Conservation (phyloP, 2,797 vertebrate species). For the Melanogrammus aeglefinus region DNA sequence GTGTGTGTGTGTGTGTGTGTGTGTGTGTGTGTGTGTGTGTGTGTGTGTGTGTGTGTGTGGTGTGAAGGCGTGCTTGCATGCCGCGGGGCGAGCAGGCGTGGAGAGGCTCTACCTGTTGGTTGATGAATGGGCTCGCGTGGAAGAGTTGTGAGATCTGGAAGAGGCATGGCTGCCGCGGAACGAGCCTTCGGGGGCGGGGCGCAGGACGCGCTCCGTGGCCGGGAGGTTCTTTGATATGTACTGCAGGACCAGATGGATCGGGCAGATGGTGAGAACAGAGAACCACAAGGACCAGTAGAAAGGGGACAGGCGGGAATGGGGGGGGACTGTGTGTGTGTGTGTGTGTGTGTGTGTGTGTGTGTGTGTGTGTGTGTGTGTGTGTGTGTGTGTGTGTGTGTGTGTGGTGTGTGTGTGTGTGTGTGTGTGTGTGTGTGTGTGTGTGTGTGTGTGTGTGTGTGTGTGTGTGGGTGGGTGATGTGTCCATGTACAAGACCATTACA, state of each 20-base stretch:
- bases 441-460: not conserved
- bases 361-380: not conserved
- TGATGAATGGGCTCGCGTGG: slow-evolving; percentile 78
- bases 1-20: too few relatives aligned
- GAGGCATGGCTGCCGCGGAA: slow-evolving; percentile 93
- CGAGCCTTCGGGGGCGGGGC: slow-evolving; percentile 86
- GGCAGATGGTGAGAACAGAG: slow-evolving; percentile 30
- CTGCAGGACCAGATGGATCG: slow-evolving; percentile 67
- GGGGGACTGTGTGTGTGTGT: not conserved
- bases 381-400: not conserved
- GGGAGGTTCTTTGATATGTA: slow-evolving; percentile 95
- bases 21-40: too few relatives aligned
- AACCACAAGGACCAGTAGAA: slow-evolving; percentile 8
- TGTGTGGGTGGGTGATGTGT: not conserved
- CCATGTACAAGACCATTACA: not conserved
- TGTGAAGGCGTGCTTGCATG: too few relatives aligned
- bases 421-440: not conserved
- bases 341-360: slow-evolving; percentile 1
- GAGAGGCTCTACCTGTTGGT: slow-evolving; percentile 79
- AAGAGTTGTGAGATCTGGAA: slow-evolving; percentile 95
- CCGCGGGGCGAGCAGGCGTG: not conserved
- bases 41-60: too few relatives aligned
- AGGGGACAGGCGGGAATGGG: not conserved
- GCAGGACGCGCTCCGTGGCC: slow-evolving; percentile 88
- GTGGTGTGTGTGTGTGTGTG: not conserved